Base-by-base conservation (phyloP, 2,797 vertebrate genomes). In the Protonibea diacanthus region DNA sequence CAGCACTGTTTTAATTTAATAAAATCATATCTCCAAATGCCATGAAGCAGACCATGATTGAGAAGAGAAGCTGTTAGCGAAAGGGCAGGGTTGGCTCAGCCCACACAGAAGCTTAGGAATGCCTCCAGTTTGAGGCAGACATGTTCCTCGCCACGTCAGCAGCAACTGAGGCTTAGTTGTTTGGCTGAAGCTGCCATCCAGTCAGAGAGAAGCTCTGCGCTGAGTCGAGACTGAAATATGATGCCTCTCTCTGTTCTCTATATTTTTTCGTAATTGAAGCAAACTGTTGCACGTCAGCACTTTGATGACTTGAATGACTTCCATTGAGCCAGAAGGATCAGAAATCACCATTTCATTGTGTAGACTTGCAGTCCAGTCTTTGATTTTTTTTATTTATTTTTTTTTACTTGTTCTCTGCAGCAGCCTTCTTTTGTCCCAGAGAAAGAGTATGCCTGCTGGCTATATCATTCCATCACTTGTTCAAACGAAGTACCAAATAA, bases 131-230 rank as follows among this genome's bases (percentile, higher is more conserved):
- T 77, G 49, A 69, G 74, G 80, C 86, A 78, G 84, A 76, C 89
- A 84, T 85, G 83, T 89, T 86, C 51, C n/a, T 52, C 5, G 89
- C 92, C 94, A 94, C 91, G 86, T 94, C 89, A 85, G 86, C 93
- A 92, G 79, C 56, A 11, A 61, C 52, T 9, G 21, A 72, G 73
- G 64, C 57, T 66, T 10, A 63, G 70, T 72, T 80, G 66, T 67
- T 44, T 56, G 62, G 70, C 81, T 78, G 59, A 53, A 81, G 64
- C 64, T 61, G 20, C 60, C 11, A 11, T 68, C 74, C 73, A 72
- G 66, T 81, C 71, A 52, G 68, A 81, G 29, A 42, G 56, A 53
- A 66, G 78, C 74, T 78, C 38, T 67, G 51, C 6, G 21, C 65
- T 77, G 77, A 75, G 23, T 47, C 18, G 0, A 48, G 2, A 48